phyloP scores from a whole-genome alignment of 2,888 invertebrate genomes.

The Synanthedon tipuliformis region DNA sequence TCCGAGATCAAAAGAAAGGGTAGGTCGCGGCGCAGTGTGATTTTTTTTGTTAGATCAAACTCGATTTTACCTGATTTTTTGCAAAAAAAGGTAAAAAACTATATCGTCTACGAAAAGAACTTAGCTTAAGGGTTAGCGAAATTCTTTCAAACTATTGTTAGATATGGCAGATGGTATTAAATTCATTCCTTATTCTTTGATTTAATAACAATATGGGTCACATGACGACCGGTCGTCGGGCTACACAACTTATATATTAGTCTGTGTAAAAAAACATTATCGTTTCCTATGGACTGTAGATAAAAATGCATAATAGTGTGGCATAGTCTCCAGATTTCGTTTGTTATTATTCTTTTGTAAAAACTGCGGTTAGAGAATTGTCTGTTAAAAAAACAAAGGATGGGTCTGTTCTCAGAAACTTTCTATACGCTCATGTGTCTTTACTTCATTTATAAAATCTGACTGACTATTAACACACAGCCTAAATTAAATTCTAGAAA shows the following conservation, averaged over 20 bases:
- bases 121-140: slow-evolving; percentile 55
- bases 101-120: slow-evolving; percentile 57
- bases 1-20: slow-evolving; percentile 64
- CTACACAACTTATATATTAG: slow-evolving; percentile 15
- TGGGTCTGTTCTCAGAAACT: slow-evolving; percentile 12
- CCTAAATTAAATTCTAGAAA: too few relatives aligned
- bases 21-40: slow-evolving; percentile 47
- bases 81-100: slow-evolving; percentile 38
- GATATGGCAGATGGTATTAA: slow-evolving; percentile 41
- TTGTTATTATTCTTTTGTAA: background rate
- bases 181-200: slow-evolving; percentile 49
- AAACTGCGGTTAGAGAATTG: background rate
- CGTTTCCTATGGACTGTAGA: too few relatives aligned
- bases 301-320: too few relatives aligned
- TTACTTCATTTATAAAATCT: slow-evolving; percentile 17
- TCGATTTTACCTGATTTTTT: slow-evolving; percentile 47
- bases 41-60: slow-evolving; percentile 36
- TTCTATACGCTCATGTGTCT: slow-evolving; percentile 13
- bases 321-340: background rate
- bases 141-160: slow-evolving; percentile 39
- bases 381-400: slow-evolving; percentile 2
- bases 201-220: slow-evolving; percentile 49
- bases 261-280: too few relatives aligned
- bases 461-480: background rate
- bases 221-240: slow-evolving; percentile 17